These are phyloP conservation scores for Drosophila meridiana DNA, from an alignment of 2,888 invertebrate species.

Conservation along the genomic window DNA sequence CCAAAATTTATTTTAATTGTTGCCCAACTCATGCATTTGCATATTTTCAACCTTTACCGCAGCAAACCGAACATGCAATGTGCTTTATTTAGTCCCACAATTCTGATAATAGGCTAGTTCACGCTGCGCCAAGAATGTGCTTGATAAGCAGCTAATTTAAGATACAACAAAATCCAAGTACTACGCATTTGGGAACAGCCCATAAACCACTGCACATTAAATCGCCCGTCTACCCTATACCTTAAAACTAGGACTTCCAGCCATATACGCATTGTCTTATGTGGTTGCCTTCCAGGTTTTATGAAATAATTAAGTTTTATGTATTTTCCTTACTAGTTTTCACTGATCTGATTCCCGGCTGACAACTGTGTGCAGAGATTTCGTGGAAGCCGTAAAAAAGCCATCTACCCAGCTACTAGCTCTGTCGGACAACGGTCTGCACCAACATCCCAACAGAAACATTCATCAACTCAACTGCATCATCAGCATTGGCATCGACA, in stretches of 20 bases:
- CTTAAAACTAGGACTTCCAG: conserved; percentile 50
- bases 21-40: conserved; percentile 57
- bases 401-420: conserved; percentile 44
- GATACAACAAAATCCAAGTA: conserved; percentile 43
- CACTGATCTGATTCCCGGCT: conserved; percentile 53
- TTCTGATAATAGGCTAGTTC: conserved; percentile 69
- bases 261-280: conserved; percentile 39
- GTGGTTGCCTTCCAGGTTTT: conserved; percentile 58
- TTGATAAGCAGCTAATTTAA: conserved; percentile 77
- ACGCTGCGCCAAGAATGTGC: conserved; percentile 74
- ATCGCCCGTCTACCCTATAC: conserved; percentile 37
- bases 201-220: conserved; percentile 79
- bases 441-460: conserved; percentile 18
- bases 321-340: conserved; percentile 77
- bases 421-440: conserved; percentile 28
- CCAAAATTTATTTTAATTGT: conserved; percentile 78
- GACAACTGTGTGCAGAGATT: conserved; percentile 53
- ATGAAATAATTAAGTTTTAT: conserved; percentile 81
- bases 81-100: conserved; percentile 9
- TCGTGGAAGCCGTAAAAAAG: conserved; percentile 76
- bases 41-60: conserved; percentile 37
- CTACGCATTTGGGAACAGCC: conserved; percentile 50
- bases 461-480: conserved; percentile 45
- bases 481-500: conserved; percentile 21
- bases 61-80: conserved; percentile 55